Percentiles rank a stretch among this genome's conserved stretches.
These are phyloP conservation scores for Gallinago solitaria DNA, from an alignment of 2,797 vertebrate genomes.

Conservation along the genomic window DNA sequence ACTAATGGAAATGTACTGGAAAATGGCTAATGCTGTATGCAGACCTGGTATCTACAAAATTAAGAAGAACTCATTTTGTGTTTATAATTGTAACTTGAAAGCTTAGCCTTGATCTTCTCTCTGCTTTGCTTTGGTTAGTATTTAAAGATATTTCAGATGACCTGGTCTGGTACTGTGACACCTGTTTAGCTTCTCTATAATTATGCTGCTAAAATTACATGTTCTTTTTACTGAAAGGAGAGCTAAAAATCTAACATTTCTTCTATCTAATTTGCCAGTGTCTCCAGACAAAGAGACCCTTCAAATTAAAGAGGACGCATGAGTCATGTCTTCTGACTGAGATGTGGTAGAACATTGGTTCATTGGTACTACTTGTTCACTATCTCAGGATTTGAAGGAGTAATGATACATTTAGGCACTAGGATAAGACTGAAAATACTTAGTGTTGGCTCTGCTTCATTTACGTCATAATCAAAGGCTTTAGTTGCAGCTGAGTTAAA, in stretches of 20 bases:
- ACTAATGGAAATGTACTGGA: constrained; percentile 85
- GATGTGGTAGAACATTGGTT: not conserved
- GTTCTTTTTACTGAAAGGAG: not conserved
- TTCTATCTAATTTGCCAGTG: not conserved
- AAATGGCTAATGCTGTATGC: constrained; percentile 82
- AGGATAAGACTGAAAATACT: not conserved
- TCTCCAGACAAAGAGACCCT: not conserved
- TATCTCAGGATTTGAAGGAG: not conserved
- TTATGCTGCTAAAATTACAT: constrained; percentile 47
- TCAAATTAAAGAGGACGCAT: not conserved
- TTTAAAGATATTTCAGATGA: constrained; percentile 50
- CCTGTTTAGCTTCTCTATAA: constrained; percentile 28
- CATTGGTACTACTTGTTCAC: not conserved
- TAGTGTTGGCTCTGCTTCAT: not conserved
- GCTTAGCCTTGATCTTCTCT: constrained; percentile 57
- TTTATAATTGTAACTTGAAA: constrained; percentile 76
- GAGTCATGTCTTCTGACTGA: not conserved
- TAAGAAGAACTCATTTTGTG: constrained; percentile 74
- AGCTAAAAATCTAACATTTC: not conserved
- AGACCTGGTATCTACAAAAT: constrained; percentile 79
- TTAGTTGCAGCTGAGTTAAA: not conserved
- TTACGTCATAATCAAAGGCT: not conserved
- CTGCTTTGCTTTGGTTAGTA: constrained; percentile 45
- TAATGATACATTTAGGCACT: not conserved
- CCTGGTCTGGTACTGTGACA: not conserved